phyloP scores from a whole-genome alignment of 2,888 invertebrate genomes.

The Xylophagus ater region DNA sequence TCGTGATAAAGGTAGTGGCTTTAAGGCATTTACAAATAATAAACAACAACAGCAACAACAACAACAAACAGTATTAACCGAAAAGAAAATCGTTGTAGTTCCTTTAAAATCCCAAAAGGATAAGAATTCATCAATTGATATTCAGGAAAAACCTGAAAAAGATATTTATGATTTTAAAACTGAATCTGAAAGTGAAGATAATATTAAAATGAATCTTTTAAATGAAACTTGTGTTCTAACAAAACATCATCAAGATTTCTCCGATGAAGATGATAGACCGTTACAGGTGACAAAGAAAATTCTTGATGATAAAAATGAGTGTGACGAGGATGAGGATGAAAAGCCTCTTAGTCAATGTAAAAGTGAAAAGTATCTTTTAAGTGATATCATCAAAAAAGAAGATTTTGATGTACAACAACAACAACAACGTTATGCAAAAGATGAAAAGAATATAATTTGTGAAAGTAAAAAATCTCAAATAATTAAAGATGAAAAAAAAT shows the following conservation, averaged over 20 bases:
- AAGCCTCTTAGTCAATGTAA: background rate
- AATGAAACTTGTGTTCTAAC: slow-evolving; percentile 15
- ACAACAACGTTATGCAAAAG: slow-evolving; percentile 4
- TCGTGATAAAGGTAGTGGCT: slow-evolving; percentile 7
- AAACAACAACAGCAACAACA: no score
- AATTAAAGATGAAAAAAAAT: slow-evolving; percentile 5
- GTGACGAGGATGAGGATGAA: slow-evolving; percentile 3
- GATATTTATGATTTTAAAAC: slow-evolving; percentile 38
- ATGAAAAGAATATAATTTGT: slow-evolving; percentile 10
- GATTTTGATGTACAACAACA: no score
- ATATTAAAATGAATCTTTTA: slow-evolving; percentile 37
- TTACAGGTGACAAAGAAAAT: slow-evolving; percentile 24
- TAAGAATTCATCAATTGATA: no score
- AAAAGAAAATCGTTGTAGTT: slow-evolving; percentile 30
- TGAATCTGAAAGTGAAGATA: slow-evolving; percentile 37
- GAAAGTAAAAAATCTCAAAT: background rate
- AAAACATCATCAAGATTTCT: slow-evolving; percentile 24
- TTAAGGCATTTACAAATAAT: slow-evolving; percentile 12
- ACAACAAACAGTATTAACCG: slow-evolving; percentile 16
- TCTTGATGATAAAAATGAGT: slow-evolving; percentile 4
- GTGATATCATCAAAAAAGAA: no score
- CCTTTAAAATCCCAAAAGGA: background rate
- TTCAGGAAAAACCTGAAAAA: slow-evolving; percentile 11
- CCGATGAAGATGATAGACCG: slow-evolving; percentile 33
- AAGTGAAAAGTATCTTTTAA: background rate